Evolutionary conservation across 2,888 invertebrate genomes (phyloP).

Genomic region (Drosophila melanosoma): DNA sequence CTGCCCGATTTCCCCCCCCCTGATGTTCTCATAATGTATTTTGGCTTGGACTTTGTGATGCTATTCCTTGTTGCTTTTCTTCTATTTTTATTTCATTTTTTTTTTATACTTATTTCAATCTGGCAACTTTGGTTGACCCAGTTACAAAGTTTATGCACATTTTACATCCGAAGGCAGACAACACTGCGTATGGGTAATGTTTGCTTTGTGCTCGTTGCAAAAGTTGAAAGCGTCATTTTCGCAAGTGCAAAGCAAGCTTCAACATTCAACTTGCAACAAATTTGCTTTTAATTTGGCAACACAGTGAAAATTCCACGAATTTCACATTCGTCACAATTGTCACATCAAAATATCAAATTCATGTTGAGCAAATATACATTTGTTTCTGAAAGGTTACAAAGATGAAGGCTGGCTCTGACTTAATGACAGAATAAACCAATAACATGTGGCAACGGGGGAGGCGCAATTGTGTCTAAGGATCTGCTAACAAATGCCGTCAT

Average conservation of each 20-base stretch:
- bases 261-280: constrained; percentile 47
- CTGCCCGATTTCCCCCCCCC: neutral
- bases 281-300: constrained; percentile 71
- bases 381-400: neutral
- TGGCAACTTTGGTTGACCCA: constrained; percentile 58
- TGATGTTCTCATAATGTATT: constrained; percentile 4
- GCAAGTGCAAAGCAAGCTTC: constrained; percentile 13
- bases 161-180: constrained; percentile 59
- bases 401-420: neutral
- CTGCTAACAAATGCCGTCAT: constrained; percentile 63
- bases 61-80: constrained; percentile 9
- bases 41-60: constrained; percentile 35
- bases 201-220: constrained; percentile 36
- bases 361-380: constrained; percentile 44
- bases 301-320: constrained; percentile 27
- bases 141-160: constrained; percentile 60
- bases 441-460: constrained; percentile 41
- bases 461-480: constrained; percentile 47
- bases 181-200: constrained; percentile 72
- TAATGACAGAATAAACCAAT: constrained; percentile 56
- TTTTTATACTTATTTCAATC: constrained; percentile 15
- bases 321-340: constrained; percentile 22
- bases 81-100: neutral
- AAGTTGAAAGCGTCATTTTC: constrained; percentile 48
- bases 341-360: constrained; percentile 44